These are phyloP conservation scores for Goniozus legneri DNA, from an alignment of 1,140 invertebrate genomes.

Conservation along the genomic window DNA sequence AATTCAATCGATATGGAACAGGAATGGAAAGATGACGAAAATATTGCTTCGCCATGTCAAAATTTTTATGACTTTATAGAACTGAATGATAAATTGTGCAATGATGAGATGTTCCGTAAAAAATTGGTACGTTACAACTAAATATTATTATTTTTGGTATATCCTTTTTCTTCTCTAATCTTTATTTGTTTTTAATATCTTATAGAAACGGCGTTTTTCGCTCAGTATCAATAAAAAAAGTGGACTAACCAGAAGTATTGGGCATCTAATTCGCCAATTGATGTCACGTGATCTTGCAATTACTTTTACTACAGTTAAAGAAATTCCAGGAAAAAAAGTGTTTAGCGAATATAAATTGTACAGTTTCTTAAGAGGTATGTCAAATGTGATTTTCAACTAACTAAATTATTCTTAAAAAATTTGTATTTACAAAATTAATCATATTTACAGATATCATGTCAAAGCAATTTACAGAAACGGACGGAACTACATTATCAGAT, in stretches of 20 bases:
- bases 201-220: background rate
- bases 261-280: conserved; percentile 4
- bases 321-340: conserved; percentile 4
- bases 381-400: background rate
- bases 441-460: background rate
- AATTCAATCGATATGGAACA: background rate
- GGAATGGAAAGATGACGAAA: background rate
- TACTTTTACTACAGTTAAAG: conserved; percentile 6
- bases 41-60: background rate
- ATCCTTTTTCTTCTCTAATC: background rate
- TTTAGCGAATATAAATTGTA: conserved; percentile 9
- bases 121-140: background rate
- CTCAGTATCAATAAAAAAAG: background rate
- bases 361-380: background rate
- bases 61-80: background rate
- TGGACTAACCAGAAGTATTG: conserved; percentile 1
- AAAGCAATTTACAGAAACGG: background rate
- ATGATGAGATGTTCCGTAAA: background rate
- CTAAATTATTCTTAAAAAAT: background rate
- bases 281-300: conserved; percentile 6
- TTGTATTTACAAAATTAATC: background rate
- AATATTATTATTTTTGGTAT: background rate
- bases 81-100: background rate
- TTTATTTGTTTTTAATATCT: background rate
- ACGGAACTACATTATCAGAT: background rate